Evolutionary conservation across 2,113 vertebrate genomes (phyloP).

Genomic region (Gorsachius goisagi): DNA sequence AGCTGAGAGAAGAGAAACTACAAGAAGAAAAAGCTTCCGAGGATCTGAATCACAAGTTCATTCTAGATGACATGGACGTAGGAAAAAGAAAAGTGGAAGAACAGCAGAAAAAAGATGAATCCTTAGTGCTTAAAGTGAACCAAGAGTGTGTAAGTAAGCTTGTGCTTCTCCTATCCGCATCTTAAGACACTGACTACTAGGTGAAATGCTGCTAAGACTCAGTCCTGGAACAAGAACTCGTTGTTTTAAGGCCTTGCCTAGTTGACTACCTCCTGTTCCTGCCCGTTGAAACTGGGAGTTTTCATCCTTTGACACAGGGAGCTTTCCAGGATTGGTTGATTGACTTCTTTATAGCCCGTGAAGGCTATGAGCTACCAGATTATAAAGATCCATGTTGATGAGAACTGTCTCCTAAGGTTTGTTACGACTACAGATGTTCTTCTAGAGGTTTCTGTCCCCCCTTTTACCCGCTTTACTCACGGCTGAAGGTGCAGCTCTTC

Average conservation of each 20-base stretch:
- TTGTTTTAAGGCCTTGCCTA: not conserved
- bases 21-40: constrained; percentile 76
- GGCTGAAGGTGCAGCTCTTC: not conserved
- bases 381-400: not conserved
- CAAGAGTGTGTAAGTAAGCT: constrained; percentile 70
- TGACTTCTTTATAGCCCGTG: not conserved
- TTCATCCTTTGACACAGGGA: not conserved
- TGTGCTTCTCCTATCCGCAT: not conserved
- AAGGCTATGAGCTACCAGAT: not conserved
- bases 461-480: not conserved
- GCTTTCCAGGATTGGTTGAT: not conserved
- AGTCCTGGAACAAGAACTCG: not conserved
- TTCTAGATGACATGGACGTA: constrained; percentile 66
- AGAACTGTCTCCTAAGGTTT: not conserved
- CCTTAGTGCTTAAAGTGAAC: constrained; percentile 58
- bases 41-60: constrained; percentile 69
- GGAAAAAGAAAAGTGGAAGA: constrained; percentile 73
- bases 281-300: not conserved
- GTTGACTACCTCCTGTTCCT: not conserved
- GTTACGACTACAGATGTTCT: not conserved
- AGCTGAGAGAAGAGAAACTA: constrained; percentile 77
- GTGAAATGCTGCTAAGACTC: not conserved
- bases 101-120: constrained; percentile 75
- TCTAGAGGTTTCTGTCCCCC: not conserved
- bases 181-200: not conserved